phyloP scores from a whole-genome alignment of 1,140 invertebrate species.

The Cotesia glomerata region DNA sequence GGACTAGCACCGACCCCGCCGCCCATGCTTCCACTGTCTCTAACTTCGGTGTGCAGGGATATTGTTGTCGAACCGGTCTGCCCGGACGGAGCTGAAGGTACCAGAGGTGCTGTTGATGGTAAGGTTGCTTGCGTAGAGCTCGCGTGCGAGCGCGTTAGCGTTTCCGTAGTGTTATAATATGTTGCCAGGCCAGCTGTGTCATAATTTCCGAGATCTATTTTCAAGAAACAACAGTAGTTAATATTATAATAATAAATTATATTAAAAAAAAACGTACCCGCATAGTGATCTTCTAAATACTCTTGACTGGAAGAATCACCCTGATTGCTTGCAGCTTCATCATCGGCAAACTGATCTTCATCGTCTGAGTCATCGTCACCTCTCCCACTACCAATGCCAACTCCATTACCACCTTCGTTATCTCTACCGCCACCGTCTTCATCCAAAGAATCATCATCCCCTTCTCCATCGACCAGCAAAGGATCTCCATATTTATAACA shows the following conservation, averaged over 20 bases:
- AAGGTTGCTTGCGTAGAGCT: slow-evolving; percentile 45
- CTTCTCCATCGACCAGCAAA: slow-evolving; percentile 70
- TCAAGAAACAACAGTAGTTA: not conserved
- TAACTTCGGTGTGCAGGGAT: slow-evolving; percentile 8
- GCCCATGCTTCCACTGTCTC: slow-evolving; percentile 7
- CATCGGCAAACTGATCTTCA: slow-evolving; percentile 73
- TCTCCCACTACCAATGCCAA: slow-evolving; percentile 44
- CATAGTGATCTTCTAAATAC: slow-evolving; percentile 64
- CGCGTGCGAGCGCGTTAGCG: slow-evolving; percentile 54
- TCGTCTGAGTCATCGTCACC: slow-evolving; percentile 67
- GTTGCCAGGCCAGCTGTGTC: slow-evolving; percentile 59
- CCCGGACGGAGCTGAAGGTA: slow-evolving; percentile 3
- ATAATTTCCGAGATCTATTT: slow-evolving; percentile 56
- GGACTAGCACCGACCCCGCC: slow-evolving; percentile 16
- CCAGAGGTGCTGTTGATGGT: slow-evolving; percentile 27
- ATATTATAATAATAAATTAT: not conserved
- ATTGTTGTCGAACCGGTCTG: slow-evolving; percentile 23
- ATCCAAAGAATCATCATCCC: slow-evolving; percentile 71
- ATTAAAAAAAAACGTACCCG: slow-evolving; percentile 42
- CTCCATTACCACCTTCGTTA: slow-evolving; percentile 34
- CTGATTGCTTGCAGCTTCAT: slow-evolving; percentile 69
- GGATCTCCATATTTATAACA: slow-evolving; percentile 73
- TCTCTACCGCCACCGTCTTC: slow-evolving; percentile 60
- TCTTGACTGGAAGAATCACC: slow-evolving; percentile 69
- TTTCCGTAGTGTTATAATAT: slow-evolving; percentile 61